Conservation (phyloP, 53 echinoderm and acorn worm genomes). For the Patiria pectinifera region DNA sequence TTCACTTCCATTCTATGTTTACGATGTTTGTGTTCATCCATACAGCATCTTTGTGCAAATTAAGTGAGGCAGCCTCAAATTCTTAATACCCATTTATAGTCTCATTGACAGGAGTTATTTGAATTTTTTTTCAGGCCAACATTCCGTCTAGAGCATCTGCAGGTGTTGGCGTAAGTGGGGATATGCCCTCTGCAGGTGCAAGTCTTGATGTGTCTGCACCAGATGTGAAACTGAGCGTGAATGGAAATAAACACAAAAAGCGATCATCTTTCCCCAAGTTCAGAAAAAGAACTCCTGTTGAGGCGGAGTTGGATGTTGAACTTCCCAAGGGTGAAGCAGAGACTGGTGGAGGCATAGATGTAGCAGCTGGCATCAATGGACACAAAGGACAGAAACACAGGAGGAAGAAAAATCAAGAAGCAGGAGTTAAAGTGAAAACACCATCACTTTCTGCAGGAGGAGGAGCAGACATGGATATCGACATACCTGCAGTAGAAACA, state of each 20-base stretch:
- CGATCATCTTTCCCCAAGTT: conserved; percentile 60
- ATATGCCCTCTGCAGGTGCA: conserved; percentile 71
- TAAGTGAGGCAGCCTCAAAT: not conserved
- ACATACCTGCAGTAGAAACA: conserved; percentile 27
- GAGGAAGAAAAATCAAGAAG: conserved; percentile 43
- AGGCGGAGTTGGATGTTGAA: conserved; percentile 63
- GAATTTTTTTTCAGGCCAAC: conserved; percentile 46
- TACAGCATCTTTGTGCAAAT: not conserved
- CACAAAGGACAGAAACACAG: conserved; percentile 60
- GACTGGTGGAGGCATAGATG: conserved; percentile 45
- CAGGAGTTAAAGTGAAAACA: not conserved
- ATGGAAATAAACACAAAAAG: conserved; percentile 54
- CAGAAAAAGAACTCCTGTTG: conserved; percentile 64
- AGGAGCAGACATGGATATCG: conserved; percentile 44
- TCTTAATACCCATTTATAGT: not conserved
- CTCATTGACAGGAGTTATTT: not conserved
- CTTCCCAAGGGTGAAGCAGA: conserved; percentile 49
- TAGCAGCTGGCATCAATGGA: conserved; percentile 54
- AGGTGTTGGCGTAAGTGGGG: conserved; percentile 79
- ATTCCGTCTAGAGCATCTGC: conserved; percentile 69
- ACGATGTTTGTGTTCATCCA: not conserved
- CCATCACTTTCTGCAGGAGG: conserved; percentile 58
- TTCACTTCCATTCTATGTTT: too few relatives aligned
- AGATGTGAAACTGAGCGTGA: conserved; percentile 50
- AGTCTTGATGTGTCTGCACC: conserved; percentile 61